A percentile compares a stretch with the other conserved stretches of the same genome.
phyloP scores from a whole-genome alignment of 1,140 invertebrate species.

The Gryon sp. region DNA sequence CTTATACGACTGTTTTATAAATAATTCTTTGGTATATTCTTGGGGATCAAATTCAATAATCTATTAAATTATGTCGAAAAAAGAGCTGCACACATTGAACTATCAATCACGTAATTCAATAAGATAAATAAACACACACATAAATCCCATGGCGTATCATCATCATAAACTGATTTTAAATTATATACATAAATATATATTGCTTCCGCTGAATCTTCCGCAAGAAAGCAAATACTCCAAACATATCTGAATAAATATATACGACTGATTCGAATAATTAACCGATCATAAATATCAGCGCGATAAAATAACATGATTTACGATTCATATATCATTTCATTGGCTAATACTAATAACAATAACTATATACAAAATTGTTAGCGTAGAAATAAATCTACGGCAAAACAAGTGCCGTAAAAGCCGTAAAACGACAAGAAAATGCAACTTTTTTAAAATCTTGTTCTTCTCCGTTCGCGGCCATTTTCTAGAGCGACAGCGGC shows the following conservation, averaged over 20 bases:
- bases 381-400: slow-evolving; percentile 31
- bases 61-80: no score
- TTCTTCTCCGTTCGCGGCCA: slow-evolving; percentile 14
- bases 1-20: no score
- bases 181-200: no score
- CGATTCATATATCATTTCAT: slow-evolving; percentile 41
- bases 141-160: no score
- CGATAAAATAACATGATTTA: slow-evolving; percentile 36
- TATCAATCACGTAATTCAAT: no score
- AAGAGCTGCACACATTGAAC: no score
- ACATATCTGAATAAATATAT: slow-evolving; percentile 13
- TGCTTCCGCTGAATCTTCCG: neutral
- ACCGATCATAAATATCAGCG: slow-evolving; percentile 18
- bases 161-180: no score
- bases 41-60: no score
- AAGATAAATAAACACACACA: no score
- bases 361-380: slow-evolving; percentile 29
- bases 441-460: slow-evolving; percentile 37
- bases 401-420: slow-evolving; percentile 38
- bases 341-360: slow-evolving; percentile 42
- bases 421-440: slow-evolving; percentile 32
- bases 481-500: slow-evolving; percentile 42
- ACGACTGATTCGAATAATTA: slow-evolving; percentile 38
- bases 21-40: no score
- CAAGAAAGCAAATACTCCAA: slow-evolving; percentile 14